Evolutionary conservation across 2,113 vertebrate genomes (phyloP).

Genomic region (Mastomys natalensis): DNA sequence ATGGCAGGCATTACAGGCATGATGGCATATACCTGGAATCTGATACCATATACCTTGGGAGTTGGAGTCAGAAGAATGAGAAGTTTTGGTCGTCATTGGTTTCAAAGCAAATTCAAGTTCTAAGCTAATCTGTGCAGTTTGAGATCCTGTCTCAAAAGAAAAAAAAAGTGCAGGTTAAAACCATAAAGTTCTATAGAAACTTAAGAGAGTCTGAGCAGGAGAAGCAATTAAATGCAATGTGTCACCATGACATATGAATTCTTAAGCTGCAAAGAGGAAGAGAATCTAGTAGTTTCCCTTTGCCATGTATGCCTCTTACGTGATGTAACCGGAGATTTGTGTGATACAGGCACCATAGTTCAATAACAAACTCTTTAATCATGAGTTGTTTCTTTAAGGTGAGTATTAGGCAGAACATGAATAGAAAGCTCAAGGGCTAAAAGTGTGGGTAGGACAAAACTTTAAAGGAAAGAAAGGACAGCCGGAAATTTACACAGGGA

Average conservation of each 20-base stretch:
- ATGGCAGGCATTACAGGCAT: neutral
- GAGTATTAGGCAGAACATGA: neutral
- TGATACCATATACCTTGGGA: too few relatives aligned
- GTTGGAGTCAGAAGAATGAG: neutral
- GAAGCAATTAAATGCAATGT: neutral
- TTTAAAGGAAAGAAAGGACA: neutral
- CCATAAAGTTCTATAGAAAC: neutral
- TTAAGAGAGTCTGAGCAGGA: neutral
- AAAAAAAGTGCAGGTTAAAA: neutral
- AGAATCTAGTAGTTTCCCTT: neutral
- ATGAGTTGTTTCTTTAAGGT: neutral
- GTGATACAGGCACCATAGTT: neutral
- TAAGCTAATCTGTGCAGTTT: neutral
- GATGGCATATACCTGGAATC: neutral
- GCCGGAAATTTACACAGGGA: neutral
- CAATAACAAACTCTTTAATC: neutral
- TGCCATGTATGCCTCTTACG: neutral
- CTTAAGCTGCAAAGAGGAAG: neutral
- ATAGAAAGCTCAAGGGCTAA: neutral
- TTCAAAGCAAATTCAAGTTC: neutral
- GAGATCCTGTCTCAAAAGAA: neutral
- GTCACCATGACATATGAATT: neutral
- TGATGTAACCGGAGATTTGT: neutral
- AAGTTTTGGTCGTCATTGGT: neutral
- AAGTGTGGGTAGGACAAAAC: neutral